Conservation (phyloP, 2,797 vertebrate genomes). For the Carapus acus region DNA sequence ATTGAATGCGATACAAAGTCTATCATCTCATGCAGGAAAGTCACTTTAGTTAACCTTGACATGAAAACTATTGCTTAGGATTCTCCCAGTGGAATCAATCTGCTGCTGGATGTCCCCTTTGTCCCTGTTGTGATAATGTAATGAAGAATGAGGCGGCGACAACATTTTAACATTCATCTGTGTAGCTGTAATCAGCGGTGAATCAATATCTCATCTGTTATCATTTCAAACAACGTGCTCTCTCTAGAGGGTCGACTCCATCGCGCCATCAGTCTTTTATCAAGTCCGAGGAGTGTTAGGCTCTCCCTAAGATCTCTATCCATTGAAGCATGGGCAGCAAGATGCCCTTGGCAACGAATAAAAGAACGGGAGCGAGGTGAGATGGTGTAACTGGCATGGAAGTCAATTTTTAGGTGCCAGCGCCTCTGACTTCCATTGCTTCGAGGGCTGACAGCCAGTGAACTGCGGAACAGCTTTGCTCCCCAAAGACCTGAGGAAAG, state of each 20-base stretch:
- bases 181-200: constrained; percentile 48
- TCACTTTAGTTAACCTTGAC: constrained; percentile 56
- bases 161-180: constrained; percentile 58
- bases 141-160: constrained; percentile 52
- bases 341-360: constrained; percentile 17
- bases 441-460: constrained; percentile 32
- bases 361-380: constrained; percentile 39
- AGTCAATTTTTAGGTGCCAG: constrained; percentile 18
- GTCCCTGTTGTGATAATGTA: constrained; percentile 46
- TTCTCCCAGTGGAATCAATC: constrained; percentile 38
- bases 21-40: constrained; percentile 40
- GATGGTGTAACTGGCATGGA: constrained; percentile 15
- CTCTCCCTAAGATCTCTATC: constrained; percentile 22
- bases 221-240: constrained; percentile 35
- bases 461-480: constrained; percentile 43
- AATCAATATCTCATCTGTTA: constrained; percentile 64
- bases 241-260: constrained; percentile 23
- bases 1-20: constrained; percentile 49
- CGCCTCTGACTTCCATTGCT: constrained; percentile 25
- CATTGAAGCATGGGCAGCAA: constrained; percentile 17
- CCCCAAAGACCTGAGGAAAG: constrained; percentile 24
- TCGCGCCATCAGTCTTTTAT: constrained; percentile 34
- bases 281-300: constrained; percentile 6
- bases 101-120: constrained; percentile 36
- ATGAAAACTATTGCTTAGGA: constrained; percentile 37